phyloP scores from a whole-genome alignment of 1,140 invertebrate species.

The Liolophura sinensis region DNA sequence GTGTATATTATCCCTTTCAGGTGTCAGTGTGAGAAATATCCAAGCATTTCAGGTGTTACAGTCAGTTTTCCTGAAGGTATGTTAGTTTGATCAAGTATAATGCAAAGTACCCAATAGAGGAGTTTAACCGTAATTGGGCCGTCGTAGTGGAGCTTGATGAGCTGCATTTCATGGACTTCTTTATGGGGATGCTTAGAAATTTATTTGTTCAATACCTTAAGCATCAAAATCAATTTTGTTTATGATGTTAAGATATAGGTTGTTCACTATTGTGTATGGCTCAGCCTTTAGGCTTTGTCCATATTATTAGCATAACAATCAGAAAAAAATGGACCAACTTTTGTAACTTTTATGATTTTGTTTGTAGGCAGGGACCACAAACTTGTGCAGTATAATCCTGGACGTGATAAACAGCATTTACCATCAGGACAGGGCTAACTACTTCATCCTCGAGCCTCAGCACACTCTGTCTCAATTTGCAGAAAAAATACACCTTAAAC shows the following conservation, averaged over 20 bases:
- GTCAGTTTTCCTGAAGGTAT: conserved; percentile 89
- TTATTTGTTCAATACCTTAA: no score
- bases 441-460: conserved; percentile 96
- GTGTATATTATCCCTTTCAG: conserved; percentile 28
- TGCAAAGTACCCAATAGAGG: no score
- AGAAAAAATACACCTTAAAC: conserved; percentile 91
- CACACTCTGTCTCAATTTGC: conserved; percentile 95
- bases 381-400: conserved; percentile 85
- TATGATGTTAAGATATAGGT: no score
- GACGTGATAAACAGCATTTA: conserved; percentile 97
- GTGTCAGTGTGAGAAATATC: conserved; percentile 74
- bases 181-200: no score
- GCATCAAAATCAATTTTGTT: no score
- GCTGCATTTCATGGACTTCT: no score
- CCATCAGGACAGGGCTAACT: conserved; percentile 97
- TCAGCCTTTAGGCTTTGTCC: neutral
- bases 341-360: neutral
- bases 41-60: conserved; percentile 95
- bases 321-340: neutral
- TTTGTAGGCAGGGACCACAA: conserved; percentile 66
- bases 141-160: no score
- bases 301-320: neutral
- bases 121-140: no score
- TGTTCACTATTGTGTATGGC: no score
- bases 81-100: conserved; percentile 25